Base-by-base conservation (phyloP, 1,140 invertebrate species). In the Frieseomelitta varia region DNA sequence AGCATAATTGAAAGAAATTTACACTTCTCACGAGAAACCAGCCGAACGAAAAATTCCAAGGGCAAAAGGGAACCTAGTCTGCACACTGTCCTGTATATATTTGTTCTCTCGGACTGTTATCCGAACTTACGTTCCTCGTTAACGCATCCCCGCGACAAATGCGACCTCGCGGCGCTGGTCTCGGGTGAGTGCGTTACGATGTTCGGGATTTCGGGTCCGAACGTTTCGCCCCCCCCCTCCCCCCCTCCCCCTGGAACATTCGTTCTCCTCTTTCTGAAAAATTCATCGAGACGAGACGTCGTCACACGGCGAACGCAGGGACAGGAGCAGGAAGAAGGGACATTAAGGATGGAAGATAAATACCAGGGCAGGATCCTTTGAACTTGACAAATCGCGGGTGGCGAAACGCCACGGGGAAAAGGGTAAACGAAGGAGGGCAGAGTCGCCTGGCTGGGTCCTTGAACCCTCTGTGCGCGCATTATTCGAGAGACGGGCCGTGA, bases 271-370 rank as follows among this genome's bases (percentile, higher is more conserved):
- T 55, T 58, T 55, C 21, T 89, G 88, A 87, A 90, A 89, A 84
- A 89, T 90, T 89, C 88, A 90, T 87, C 82, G 80, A 19, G 58
- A 15, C 53, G 51, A 53, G 63, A 63, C 55, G 72, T 84, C 55
- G 72, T 84, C 51, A 67, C 65, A 79, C 24, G 67, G n/a, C 39
- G 39, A 6, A 8, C 39, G 6, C 8, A 47, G 6, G 39, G 39
- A 47, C 39, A 8, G 30, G 30, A 73, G 55, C 53, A 80, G 68
- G 72, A 83, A 68, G 72, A 39, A 56, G 73, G 39, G 61, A 63
- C 79, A 87, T 89, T 88, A 88, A 67, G 77, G 68, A 74, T 65
- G 56, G 74, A 89, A 89, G 88, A 89, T 86, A 89, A 89, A 89
- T 87, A 89, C 73, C 75, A 63, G 21, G 65, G 58, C 67, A 56